Base-by-base conservation (phyloP, 2,113 vertebrate species). In the Lucifuga dentata region DNA sequence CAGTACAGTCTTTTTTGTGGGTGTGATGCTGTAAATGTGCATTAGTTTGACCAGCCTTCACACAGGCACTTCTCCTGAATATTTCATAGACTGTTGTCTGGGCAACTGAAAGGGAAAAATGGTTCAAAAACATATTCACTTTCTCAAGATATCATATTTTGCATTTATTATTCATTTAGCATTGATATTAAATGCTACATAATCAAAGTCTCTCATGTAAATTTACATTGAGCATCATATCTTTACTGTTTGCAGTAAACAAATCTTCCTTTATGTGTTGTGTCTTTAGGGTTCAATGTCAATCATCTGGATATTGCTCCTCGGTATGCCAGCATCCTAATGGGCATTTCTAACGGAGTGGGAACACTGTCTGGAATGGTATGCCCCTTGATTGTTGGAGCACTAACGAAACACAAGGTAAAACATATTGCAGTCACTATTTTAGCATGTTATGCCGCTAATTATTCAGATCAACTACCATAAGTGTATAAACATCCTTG, bases 271-370 rank as follows among this genome's bases (percentile, higher is more conserved):
- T 41, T 66, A 1, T 68, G 13, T 39, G 8, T 8, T 73, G 16
- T 66, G 7, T 76, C 5, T 43, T n/a, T 35, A 99, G 98, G 98
- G 73, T 99, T 99, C 81, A 99, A 99, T 0, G 98, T 99, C 49
- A 99, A 99, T 74, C 98, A 99, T 77, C 80, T 99, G 89, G 98
- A 99, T 78, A 99, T 99, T 68, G 98, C 98, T 29, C 98, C 98
- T 1, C 95, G 98, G 33, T 99, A 99, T 0, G 98, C 98, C 83
- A 99, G 98, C 78, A 99, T 99, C 77, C 93, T 99, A 74, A 99
- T 99, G 98, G 98, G 98, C 0, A 99, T 99, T 82, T 99, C 97
- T 36, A 99, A 99, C 0, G 98, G 98, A 0, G 98, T 99, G 53
- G 98, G 98, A 15, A 99, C 98, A 0, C 90, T 99, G 44, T 99